Base-by-base conservation (phyloP, 2,888 invertebrate species). In the Megaustenia siamemsis region DNA sequence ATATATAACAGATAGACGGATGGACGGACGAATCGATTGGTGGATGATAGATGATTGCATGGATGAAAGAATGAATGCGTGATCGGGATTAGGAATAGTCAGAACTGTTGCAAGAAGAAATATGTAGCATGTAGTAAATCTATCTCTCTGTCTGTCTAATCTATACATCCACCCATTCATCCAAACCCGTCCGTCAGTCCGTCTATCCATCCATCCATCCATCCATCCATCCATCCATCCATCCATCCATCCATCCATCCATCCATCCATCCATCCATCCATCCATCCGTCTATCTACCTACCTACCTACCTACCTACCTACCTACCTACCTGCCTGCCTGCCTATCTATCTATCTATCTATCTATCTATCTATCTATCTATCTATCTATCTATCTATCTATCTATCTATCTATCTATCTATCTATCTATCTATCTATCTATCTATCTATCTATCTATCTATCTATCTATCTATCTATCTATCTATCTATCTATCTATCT, bases 371-470 rank as follows among this genome's bases (percentile, higher is more conserved):
- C 63, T 63, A 63, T 63, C 63, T 63, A 63, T 63, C 63, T 63
- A 63, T 63, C 63, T 63, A n/a, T 63, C 63, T 63, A 63, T 63
- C 63, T 63, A 63, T 63, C 63, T 63, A 63, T 63, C 63, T 63
- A 63, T 63, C 63, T 63, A 63, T 63, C 63, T 63, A 63, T 63
- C 63, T 63, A 63, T 63, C 63, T 63, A 63, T 63, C 45, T 45
- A 45, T 45, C 45, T 45, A 12, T 45, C 45, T 45, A 12, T 12
- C 12, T 45, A 12, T 45, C 45, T 45, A 6, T 12, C 45, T 12
- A 10, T 45, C 45, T 45, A 45, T 45, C 45, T 45, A 45, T 45
- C 8, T 10, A 12, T 45, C 45, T 45, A 12, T 45, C 45, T 45
- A 10, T 45, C 12, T 45, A 12, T 45, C 45, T 45, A 45, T 45